A percentile compares a stretch with the other conserved stretches of the same genome.
Evolutionary conservation across 35 echinoderm and acorn worm genomes (phyloP).

Genomic region (Apostichopus parvimensis): DNA sequence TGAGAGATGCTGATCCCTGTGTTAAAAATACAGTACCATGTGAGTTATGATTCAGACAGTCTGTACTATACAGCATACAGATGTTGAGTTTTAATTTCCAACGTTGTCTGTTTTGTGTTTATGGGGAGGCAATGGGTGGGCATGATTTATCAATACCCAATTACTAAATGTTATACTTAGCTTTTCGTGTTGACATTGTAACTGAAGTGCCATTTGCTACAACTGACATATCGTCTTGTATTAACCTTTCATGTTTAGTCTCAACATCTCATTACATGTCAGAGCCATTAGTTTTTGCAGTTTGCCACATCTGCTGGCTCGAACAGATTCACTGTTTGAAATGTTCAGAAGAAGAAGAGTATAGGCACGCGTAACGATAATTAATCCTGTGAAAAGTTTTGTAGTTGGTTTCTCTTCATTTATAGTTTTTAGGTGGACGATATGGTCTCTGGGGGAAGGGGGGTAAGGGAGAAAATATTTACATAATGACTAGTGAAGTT

Average conservation of each 20-base stretch:
- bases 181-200: conserved; percentile 38
- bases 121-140: conserved; percentile 26
- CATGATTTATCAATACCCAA: conserved; percentile 42
- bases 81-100: neutral
- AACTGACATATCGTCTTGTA: neutral
- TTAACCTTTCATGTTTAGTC: conserved; percentile 27
- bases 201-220: neutral
- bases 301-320: neutral
- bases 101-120: conserved; percentile 26
- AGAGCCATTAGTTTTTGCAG: neutral
- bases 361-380: too few species aligned
- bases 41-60: conserved; percentile 1
- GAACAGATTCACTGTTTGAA: too few species aligned
- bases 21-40: neutral
- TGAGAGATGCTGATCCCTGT: too few species aligned
- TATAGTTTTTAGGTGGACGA: neutral
- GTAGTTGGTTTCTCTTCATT: neutral
- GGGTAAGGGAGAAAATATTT: neutral
- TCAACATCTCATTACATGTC: conserved; percentile 8
- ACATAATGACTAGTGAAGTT: neutral
- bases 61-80: neutral
- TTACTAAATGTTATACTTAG: conserved; percentile 40
- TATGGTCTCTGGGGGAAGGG: neutral
- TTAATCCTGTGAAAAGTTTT: too few species aligned
- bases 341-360: too few species aligned